Evolutionary conservation across 2,113 vertebrate genomes (phyloP).

Genomic region (Rhea pennata): DNA sequence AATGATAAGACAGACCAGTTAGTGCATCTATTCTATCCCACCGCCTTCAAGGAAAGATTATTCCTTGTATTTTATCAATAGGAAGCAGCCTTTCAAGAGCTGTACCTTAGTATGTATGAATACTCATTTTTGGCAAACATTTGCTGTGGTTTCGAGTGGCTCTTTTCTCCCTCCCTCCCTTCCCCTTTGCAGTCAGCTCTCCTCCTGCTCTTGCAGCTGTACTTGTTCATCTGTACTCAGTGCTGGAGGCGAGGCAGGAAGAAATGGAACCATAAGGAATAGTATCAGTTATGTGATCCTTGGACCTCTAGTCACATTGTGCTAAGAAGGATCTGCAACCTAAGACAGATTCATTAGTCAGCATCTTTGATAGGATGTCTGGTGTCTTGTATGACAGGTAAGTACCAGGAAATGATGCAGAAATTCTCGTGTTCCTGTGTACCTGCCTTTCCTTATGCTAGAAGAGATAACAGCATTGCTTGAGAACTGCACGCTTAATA

Average conservation of each 20-base stretch:
- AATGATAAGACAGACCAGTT: constrained; percentile 35
- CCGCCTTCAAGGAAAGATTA: constrained; percentile 33
- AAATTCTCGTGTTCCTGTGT: constrained; percentile 13
- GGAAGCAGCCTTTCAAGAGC: constrained; percentile 48
- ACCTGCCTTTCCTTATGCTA: background rate
- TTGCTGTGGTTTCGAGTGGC: constrained; percentile 3
- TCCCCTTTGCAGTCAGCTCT: background rate
- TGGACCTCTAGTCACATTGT: background rate
- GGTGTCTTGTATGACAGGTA: constrained; percentile 11
- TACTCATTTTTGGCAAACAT: constrained; percentile 13
- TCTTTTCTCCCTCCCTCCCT: background rate
- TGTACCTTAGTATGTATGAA: constrained; percentile 14
- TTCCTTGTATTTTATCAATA: constrained; percentile 38
- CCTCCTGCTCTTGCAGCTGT: background rate
- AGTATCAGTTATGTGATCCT: background rate
- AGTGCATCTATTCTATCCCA: constrained; percentile 23
- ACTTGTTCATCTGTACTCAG: background rate
- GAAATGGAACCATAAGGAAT: background rate
- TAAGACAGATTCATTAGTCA: constrained; percentile 29
- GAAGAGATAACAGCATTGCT: background rate
- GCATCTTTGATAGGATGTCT: constrained; percentile 2
- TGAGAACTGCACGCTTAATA: background rate
- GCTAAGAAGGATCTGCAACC: background rate
- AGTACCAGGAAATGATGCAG: constrained; percentile 18
- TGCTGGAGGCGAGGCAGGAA: background rate